These are phyloP conservation scores for Neuroterus valhalla DNA, from an alignment of 1,140 invertebrate species.

Conservation along the genomic window DNA sequence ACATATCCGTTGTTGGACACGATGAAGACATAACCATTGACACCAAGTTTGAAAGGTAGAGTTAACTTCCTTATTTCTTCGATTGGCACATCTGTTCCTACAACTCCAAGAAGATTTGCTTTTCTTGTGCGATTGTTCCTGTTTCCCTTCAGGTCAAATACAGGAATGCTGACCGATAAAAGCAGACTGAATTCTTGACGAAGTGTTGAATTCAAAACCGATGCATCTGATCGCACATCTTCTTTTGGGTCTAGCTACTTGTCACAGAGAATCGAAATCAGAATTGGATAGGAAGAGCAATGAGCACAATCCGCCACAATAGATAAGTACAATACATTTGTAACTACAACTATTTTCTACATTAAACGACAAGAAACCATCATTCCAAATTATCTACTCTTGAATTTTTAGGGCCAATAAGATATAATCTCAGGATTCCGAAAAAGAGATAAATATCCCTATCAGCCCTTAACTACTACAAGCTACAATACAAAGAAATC, in stretches of 20 bases:
- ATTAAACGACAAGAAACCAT: no score
- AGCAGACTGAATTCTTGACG: conserved; percentile 75
- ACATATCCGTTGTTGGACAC: conserved; percentile 98
- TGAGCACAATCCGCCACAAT: not conserved
- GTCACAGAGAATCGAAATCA: conserved; percentile 14
- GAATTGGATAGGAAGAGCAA: conserved; percentile 1
- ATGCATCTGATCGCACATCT: conserved; percentile 51
- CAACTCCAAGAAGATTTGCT: conserved; percentile 91
- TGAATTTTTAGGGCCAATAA: no score
- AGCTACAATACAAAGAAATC: no score
- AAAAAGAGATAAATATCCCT: no score
- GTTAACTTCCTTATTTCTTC: conserved; percentile 91
- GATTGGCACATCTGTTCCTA: conserved; percentile 95
- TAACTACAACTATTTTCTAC: no score
- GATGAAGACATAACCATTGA: conserved; percentile 96
- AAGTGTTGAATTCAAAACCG: conserved; percentile 51
- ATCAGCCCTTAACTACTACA: no score
- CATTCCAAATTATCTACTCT: no score
- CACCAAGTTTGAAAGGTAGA: conserved; percentile 91
- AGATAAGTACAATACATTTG: no score
- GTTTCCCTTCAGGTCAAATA: conserved; percentile 83
- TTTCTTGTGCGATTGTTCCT: conserved; percentile 75
- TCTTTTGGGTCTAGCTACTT: conserved; percentile 54
- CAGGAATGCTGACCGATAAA: conserved; percentile 90
- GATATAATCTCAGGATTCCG: no score